phyloP scores from a whole-genome alignment of 2,113 vertebrate genomes.

The Potamarius usumacintae region DNA sequence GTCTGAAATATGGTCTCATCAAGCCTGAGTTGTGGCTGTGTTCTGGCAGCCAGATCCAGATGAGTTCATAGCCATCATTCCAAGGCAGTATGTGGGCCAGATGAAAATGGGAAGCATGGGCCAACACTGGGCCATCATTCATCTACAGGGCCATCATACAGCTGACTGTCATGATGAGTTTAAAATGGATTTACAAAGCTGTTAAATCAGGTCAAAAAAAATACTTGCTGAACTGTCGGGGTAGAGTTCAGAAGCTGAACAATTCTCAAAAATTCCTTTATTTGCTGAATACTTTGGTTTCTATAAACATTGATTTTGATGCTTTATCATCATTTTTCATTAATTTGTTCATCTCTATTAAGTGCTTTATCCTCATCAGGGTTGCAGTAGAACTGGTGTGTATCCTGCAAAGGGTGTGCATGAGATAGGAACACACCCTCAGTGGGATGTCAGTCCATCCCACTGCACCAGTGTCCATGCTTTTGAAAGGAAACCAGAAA shows the following conservation, averaged over 20 bases:
- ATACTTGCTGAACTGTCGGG: not conserved
- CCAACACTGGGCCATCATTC: constrained; percentile 5
- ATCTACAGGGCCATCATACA: constrained; percentile 6
- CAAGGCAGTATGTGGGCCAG: constrained; percentile 6
- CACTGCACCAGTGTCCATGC: not conserved
- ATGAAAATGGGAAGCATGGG: constrained; percentile 12
- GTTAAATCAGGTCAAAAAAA: constrained; percentile 6
- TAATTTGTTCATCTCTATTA: not conserved
- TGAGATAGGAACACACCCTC: not conserved
- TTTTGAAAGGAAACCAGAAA: not conserved
- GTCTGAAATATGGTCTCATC: constrained; percentile 31
- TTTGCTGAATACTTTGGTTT: not conserved
- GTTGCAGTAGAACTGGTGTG: not conserved
- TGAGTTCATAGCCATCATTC: constrained; percentile 19
- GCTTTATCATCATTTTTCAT: not conserved
- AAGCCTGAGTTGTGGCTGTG: constrained; percentile 30
- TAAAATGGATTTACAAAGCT: not conserved
- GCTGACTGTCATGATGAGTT: constrained; percentile 6
- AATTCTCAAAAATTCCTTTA: not conserved
- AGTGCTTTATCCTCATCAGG: not conserved
- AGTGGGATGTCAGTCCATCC: not conserved
- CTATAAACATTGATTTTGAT: not conserved
- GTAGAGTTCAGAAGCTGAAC: not conserved
- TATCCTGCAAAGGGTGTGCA: not conserved
- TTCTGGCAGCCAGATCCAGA: constrained; percentile 24